Evolutionary conservation across 1,140 invertebrate species (phyloP), one percentile per base, ranked within the genome.

Genomic region (Archivesica marissinica): DNA sequence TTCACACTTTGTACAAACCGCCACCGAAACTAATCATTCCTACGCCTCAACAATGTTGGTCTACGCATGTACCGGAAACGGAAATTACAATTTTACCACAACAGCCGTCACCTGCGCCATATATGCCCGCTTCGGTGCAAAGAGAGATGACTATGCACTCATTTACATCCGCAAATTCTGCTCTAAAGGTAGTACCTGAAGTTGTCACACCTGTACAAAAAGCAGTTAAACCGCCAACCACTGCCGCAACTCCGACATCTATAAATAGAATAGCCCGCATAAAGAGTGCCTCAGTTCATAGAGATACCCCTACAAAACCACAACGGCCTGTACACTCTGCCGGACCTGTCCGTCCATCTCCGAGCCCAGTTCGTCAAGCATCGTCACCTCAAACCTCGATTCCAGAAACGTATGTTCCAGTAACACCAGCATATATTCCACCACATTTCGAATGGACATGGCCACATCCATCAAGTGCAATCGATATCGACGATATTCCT

Each of bases 1-100:
- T 85, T 44, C 47, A 68, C 44, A 85, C 74, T 4, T 68, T 25
- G 2, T 85, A 85, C 23, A 77, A 70, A 54, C 82, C 74, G 11
- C 82, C 82, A 3, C 82, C 82, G 20, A 50, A 52, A 50, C 35
- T 85, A 20, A 77, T 68, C 28, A 59, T 85, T 39, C 82, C 82
- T 41, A 85, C 82, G 41, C 82, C 82, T 35, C 74, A 77, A 70
- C 82, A 85, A 85, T 85, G 82, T 64, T 85, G 82, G 82, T 85
- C 82, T 77, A 85, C 82, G 61, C 75, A 85, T 77, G 74, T 85
- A 30, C 82, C 82, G 41, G 72, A 77, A 78, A 85, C 82, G 61
- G 59, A 77, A 77, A 78, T 85, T 20, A 70, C 82, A 41, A 35
- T 78, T 2, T 64, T 33, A 20, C 72, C 61, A 44, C 61, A 56